Evolutionary conservation across 92 coral and sea anemone species (phyloP), one percentile per base, ranked within the genome.

Genomic region (Umimayanthus chanpuru): DNA sequence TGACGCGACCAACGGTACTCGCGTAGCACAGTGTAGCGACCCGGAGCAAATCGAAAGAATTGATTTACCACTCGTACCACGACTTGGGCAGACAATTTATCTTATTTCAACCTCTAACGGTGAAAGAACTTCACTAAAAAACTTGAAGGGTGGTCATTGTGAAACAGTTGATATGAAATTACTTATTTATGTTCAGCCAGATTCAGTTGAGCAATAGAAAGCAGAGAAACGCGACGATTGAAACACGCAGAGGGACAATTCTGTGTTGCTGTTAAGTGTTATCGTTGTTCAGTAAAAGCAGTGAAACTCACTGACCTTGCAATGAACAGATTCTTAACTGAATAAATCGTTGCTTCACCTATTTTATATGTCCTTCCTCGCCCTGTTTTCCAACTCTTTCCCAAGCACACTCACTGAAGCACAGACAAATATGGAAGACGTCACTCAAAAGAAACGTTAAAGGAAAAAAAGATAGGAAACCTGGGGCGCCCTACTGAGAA

Each of bases 51-150:
- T 73, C 77, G 77, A 73, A 20, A 73, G 77, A 32, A 73, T 73
- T 30, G 77, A 73, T 73, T 73, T 73, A 73, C 8, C 77, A 73
- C 43, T 30, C n/a, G 77, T 73, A 73, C 77, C 77, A 40, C 77
- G 77, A 32, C 36, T 9, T 23, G 77, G 77, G 7, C 44, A 73
- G 44, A 73, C 77, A 11, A 73, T 73, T 36, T 73, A 73, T 73
- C 40, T 73, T 29, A 73, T 73, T 40, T 73, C 77, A 4, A 73
- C 77, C n/a, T 73, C 77, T 30, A 73, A 73, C 40, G 77, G 77
- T n/a, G 25, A 73, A 21, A 32, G 77, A 26, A 29, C 43, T 40
- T 73, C 77, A 32, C 21, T 73, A 40, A 32, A 1, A 21, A 73
- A 73, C 16, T 16, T 73, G 21, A 73, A 73, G 21, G 77, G 77